Evolutionary conservation across 2,113 vertebrate species (phyloP).

Genomic region (Cervus canadensis): DNA sequence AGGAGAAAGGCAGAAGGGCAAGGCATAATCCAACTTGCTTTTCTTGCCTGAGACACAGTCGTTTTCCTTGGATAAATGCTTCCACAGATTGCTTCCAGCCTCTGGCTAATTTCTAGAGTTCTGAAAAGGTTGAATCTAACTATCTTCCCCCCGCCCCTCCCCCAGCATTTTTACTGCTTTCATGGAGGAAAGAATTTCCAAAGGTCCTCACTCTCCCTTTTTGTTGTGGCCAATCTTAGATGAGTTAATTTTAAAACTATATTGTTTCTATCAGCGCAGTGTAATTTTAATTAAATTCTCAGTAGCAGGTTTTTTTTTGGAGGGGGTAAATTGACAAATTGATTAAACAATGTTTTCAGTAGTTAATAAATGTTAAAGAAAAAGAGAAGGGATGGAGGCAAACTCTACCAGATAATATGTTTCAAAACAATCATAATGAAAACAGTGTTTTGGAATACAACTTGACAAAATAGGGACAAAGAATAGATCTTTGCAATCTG

Average conservation of each 20-base stretch:
- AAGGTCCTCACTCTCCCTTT: not conserved
- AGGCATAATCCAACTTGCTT: not conserved
- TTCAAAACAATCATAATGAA: not conserved
- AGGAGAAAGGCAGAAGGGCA: no score
- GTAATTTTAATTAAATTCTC: not conserved
- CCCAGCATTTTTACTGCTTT: not conserved
- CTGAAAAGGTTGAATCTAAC: not conserved
- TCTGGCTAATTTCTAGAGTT: not conserved
- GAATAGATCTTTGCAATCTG: not conserved
- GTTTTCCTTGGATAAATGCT: not conserved
- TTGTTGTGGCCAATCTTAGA: not conserved
- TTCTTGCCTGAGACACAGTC: not conserved
- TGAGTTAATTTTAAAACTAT: not conserved
- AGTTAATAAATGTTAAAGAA: not conserved
- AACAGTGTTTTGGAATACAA: not conserved
- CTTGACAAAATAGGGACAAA: not conserved
- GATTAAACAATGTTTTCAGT: not conserved
- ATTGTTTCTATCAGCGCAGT: not conserved
- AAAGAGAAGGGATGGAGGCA: not conserved
- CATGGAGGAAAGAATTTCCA: not conserved
- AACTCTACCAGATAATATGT: not conserved
- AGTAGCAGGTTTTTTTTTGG: not conserved
- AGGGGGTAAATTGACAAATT: not conserved
- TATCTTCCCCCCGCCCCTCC: fast-evolving
- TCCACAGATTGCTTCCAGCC: not conserved